These are phyloP conservation scores for Lutjanus erythropterus DNA, from an alignment of 2,113 vertebrate species.

Conservation along the genomic window DNA sequence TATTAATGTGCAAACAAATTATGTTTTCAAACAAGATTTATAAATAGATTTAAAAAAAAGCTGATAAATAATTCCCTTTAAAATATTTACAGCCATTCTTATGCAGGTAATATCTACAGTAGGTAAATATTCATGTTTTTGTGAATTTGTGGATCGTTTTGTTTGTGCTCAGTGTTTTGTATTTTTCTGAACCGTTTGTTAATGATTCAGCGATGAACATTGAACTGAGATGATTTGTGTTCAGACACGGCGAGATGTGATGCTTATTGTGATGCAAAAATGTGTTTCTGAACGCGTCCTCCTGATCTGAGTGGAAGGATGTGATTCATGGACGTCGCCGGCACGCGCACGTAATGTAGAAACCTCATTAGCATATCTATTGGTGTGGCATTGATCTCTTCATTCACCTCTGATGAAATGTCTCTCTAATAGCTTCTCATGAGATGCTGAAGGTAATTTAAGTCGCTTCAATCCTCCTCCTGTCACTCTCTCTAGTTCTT, in stretches of 20 bases:
- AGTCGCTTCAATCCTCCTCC: conserved; percentile 1
- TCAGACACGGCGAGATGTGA: neutral
- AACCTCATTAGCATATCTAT: conserved; percentile 50
- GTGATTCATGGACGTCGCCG: conserved; percentile 1
- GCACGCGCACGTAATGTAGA: neutral
- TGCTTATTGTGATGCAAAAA: neutral
- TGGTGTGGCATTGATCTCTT: conserved; percentile 75
- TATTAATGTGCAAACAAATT: no score
- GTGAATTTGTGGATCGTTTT: neutral
- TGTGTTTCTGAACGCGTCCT: conserved; percentile 5
- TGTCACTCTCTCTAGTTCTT: neutral
- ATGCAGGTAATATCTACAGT: neutral
- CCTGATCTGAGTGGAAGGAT: conserved; percentile 11
- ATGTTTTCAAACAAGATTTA: neutral
- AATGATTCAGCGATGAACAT: neutral
- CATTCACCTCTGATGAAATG: conserved; percentile 78
- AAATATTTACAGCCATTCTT: neutral
- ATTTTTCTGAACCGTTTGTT: neutral
- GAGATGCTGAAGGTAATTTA: conserved; percentile 73
- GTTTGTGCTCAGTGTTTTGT: neutral
- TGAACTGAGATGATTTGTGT: neutral
- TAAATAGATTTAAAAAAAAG: no score
- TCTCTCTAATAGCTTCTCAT: conserved; percentile 74
- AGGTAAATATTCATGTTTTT: neutral
- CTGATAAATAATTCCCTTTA: no score